Conservation (phyloP, 1,140 invertebrate genomes). For the Polypedilum pembai region DNA sequence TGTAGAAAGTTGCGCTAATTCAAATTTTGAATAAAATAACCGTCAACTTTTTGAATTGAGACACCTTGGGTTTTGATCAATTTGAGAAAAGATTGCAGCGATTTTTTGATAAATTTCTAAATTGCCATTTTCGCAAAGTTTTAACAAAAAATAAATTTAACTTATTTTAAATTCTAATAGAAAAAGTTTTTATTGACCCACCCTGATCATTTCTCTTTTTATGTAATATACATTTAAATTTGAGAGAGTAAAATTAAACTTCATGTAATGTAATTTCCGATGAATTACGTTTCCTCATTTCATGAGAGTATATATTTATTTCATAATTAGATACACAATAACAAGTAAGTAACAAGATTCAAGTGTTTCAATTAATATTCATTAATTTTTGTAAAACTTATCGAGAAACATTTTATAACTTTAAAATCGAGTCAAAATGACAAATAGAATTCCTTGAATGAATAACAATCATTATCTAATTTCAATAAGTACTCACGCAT, state of each 20-base stretch:
- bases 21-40: no score
- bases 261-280: conserved; percentile 27
- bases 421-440: neutral
- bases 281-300: conserved; percentile 15
- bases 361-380: neutral
- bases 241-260: neutral
- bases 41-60: no score
- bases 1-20: no score
- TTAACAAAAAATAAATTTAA: no score
- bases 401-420: neutral
- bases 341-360: neutral
- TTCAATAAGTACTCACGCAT: neutral
- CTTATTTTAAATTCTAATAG: no score
- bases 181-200: no score
- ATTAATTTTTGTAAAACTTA: neutral
- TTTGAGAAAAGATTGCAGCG: no score
- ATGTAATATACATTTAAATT: neutral
- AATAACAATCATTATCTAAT: neutral
- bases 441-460: conserved; percentile 15
- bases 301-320: neutral
- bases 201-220: neutral
- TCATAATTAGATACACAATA: conserved; percentile 22
- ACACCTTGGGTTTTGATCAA: no score
- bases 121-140: no score
- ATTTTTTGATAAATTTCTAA: no score